Evolutionary conservation across 2,888 invertebrate genomes (phyloP).

Genomic region (Didymodactylos carnosus): DNA sequence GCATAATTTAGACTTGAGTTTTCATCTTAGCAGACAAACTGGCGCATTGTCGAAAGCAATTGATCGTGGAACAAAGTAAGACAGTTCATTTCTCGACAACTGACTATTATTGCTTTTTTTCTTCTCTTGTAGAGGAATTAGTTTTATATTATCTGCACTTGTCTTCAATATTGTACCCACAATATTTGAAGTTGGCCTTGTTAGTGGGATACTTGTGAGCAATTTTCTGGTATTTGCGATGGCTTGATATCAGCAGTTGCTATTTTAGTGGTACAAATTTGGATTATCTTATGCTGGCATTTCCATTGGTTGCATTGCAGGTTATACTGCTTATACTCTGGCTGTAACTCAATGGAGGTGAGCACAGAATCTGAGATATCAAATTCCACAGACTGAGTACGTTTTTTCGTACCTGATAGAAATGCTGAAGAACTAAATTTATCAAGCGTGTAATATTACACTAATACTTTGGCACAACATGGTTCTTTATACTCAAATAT

Average conservation of each 20-base stretch:
- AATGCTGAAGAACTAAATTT: no score
- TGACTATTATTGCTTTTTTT: no score
- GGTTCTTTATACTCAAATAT: no score
- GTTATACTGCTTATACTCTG: constrained; percentile 70
- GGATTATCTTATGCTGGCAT: constrained; percentile 54
- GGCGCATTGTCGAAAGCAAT: constrained; percentile 73
- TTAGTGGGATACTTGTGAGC: constrained; percentile 60
- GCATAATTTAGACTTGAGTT: constrained; percentile 74
- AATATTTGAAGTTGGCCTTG: constrained; percentile 69
- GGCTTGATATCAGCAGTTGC: neutral
- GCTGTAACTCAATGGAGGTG: constrained; percentile 70
- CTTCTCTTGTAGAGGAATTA: constrained; percentile 93
- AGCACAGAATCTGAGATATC: no score
- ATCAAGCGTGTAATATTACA: no score
- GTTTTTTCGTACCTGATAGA: no score
- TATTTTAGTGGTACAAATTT: constrained; percentile 42
- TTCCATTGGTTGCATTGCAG: constrained; percentile 62
- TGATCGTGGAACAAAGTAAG: constrained; percentile 36
- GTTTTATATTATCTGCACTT: constrained; percentile 83
- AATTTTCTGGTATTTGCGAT: constrained; percentile 7
- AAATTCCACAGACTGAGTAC: no score
- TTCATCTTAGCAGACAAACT: constrained; percentile 80
- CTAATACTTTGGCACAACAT: no score
- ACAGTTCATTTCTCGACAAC: no score
- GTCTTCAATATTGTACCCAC: constrained; percentile 94